Evolutionary conservation across 2,797 vertebrate genomes (phyloP).

Genomic region (Dendrocincla fuliginosa): DNA sequence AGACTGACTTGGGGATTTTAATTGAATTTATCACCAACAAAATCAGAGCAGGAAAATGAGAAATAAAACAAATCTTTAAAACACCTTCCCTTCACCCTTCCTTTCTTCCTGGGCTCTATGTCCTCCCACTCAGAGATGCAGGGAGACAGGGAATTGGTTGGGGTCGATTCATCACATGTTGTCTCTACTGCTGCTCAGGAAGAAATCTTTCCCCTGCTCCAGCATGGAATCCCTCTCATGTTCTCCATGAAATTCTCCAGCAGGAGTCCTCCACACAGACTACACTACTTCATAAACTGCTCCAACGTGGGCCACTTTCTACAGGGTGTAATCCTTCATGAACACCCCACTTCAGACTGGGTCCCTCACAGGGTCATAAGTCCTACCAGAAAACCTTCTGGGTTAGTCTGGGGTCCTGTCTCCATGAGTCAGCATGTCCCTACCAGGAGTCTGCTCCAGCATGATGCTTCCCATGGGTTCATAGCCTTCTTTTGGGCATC

Average conservation of each 20-base stretch:
- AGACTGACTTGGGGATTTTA: not conserved
- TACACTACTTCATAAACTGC: not conserved
- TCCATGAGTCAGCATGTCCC: not conserved
- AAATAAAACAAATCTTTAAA: not conserved
- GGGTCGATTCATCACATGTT: rapidly evolving
- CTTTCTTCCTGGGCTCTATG: not conserved
- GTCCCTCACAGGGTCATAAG: not conserved
- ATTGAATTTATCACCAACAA: not conserved
- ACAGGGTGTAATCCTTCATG: not conserved
- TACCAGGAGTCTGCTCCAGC: not conserved
- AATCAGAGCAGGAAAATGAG: not conserved
- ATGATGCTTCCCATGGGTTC: not conserved
- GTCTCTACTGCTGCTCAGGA: rapidly evolving
- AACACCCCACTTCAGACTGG: not conserved
- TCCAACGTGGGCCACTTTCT: not conserved
- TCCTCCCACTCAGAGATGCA: not conserved
- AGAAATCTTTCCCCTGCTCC: not conserved
- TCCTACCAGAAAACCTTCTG: not conserved
- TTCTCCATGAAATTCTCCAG: not conserved
- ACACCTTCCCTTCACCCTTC: rapidly evolving
- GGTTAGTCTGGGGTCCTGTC: not conserved
- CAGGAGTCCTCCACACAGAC: not conserved
- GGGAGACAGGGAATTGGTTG: not conserved
- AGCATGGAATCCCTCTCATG: not conserved
- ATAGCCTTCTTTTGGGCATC: too few relatives aligned